Conservation (phyloP, 2,888 invertebrate genomes). For the Tupiocoris notatus region DNA sequence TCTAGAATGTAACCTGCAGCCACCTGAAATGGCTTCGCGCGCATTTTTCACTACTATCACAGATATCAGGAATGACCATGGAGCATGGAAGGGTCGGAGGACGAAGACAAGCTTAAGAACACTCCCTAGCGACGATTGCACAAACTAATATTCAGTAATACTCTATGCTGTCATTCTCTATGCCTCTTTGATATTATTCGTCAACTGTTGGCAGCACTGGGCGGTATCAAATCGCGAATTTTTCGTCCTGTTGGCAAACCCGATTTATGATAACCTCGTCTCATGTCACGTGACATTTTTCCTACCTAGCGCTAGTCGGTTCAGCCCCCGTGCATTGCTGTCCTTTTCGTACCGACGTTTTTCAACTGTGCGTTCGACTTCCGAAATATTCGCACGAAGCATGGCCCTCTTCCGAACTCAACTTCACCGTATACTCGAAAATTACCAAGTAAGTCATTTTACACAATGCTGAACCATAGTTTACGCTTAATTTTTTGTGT, state of each 20-base stretch:
- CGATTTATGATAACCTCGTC: neutral
- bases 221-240: neutral
- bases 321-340: neutral
- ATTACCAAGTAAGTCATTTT: constrained; percentile 17
- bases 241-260: neutral
- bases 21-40: too few relatives aligned
- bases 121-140: too few relatives aligned
- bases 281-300: neutral
- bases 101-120: too few relatives aligned
- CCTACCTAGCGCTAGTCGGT: neutral
- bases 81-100: too few relatives aligned
- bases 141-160: too few relatives aligned
- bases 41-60: too few relatives aligned
- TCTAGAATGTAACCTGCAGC: too few relatives aligned
- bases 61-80: too few relatives aligned
- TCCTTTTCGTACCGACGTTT: constrained; percentile 14
- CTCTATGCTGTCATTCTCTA: too few relatives aligned
- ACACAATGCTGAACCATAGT: neutral
- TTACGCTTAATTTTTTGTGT: neutral
- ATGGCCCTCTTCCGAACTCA: constrained; percentile 35
- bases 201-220: neutral
- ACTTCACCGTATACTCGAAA: constrained; percentile 27
- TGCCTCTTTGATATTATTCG: too few relatives aligned
- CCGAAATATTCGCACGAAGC: constrained; percentile 8
- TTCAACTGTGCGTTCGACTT: constrained; percentile 20